These are phyloP conservation scores for Tenthredo livida DNA, from an alignment of 2,888 invertebrate genomes.

Conservation along the genomic window DNA sequence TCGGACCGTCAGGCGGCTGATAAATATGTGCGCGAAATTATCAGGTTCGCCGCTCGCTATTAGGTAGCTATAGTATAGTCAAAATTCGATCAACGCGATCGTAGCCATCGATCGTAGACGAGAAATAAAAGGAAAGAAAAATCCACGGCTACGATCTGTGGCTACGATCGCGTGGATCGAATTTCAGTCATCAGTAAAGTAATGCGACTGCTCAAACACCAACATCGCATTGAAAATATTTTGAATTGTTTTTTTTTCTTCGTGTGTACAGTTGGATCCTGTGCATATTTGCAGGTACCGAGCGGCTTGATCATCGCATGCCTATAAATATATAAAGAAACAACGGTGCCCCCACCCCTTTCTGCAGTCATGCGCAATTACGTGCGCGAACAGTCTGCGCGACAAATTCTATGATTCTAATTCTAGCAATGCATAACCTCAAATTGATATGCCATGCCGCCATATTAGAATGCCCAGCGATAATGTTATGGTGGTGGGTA, in stretches of 20 bases:
- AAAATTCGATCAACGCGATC: too few relatives aligned
- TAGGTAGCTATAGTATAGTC: too few relatives aligned
- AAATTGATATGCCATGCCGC: background rate
- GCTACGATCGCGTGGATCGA: too few relatives aligned
- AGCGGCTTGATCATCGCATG: background rate
- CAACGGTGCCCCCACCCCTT: background rate
- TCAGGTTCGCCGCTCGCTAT: too few relatives aligned
- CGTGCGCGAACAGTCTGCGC: background rate
- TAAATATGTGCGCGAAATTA: too few relatives aligned
- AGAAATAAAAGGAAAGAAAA: too few relatives aligned
- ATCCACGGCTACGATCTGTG: too few relatives aligned
- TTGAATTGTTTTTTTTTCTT: too few relatives aligned
- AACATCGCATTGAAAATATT: too few relatives aligned
- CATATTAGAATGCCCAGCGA: background rate
- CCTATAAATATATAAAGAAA: background rate
- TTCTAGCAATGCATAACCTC: constrained; percentile 12
- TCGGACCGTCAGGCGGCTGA: too few relatives aligned
- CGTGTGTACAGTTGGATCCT: background rate
- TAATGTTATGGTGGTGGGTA: background rate
- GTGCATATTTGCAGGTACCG: background rate
- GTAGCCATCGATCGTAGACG: too few relatives aligned
- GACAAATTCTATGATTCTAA: background rate
- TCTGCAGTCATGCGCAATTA: background rate
- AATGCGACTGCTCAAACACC: background rate
- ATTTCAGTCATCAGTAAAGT: background rate